Base-by-base conservation (phyloP, 2,797 vertebrate genomes). In the Falco berigora region DNA sequence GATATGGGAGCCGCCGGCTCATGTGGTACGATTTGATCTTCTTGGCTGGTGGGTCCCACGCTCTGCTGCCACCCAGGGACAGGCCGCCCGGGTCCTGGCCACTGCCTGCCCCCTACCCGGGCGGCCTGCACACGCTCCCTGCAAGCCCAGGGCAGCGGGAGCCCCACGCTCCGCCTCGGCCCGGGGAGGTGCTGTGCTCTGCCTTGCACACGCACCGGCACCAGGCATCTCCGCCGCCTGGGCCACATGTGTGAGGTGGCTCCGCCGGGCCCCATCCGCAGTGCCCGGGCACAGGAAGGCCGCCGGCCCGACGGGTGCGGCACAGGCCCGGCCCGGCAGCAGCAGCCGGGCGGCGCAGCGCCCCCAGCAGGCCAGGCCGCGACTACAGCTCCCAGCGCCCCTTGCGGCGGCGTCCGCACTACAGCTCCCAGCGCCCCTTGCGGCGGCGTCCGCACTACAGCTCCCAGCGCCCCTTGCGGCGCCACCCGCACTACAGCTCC, bases 321-420 rank as follows among this genome's bases (percentile, higher is more conserved):
- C 9, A 17, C 30, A 40, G 38, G 12, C 38, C 13, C 38, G 38
- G 38, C 38, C 38, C 38, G 38, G 36, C 36, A 38, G 36, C 36
- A 38, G 36, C 36, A 38, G 36, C 38, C 38, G 38, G 38, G 38
- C 38, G 38, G 38, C 13, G 17, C 44, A 10, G 40, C 34, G 11
- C 2, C 18, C 32, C 1, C 22, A 6, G 56, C n/a, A 4, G 7
- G 1, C 5, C 28, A 1, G 14, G 55, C 34, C 11, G 30, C 12
- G 46, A 61, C 86, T 89, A 76, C 87, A 83, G 15, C 9, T 76
- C 78, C 87, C 87, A 44, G 63, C 63, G 32, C 1, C 22, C 72
- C 36, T n/a, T 9, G 63, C 63, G 40, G 72, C n/a, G 9, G 10
- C 4, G 5, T 13, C 38, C 38, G 38, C 38, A 40, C 38, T 40